Conservation (phyloP, 2,797 vertebrate genomes). For the Eleutherodactylus coqui region DNA sequence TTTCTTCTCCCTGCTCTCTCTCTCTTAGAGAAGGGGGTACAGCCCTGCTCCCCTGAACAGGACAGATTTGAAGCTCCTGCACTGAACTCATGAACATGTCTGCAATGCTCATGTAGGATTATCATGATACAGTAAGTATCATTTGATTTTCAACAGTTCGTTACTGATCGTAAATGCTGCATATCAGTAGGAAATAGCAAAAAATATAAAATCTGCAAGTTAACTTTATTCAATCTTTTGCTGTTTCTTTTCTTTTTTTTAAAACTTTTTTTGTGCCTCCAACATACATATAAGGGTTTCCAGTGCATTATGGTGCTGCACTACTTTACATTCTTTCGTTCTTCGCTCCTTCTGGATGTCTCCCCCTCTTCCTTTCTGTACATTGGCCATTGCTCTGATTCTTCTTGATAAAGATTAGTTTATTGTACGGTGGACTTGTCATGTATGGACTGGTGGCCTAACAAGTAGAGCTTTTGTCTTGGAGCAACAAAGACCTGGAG, state of each 20-base stretch:
- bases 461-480: neutral
- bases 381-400: neutral
- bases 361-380: neutral
- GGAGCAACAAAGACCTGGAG: neutral
- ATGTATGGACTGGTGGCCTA: neutral
- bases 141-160: neutral
- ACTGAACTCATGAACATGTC: constrained; percentile 5
- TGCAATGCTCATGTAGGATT: constrained; percentile 45
- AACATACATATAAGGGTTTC: too few relatives aligned
- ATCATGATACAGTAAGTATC: constrained; percentile 42
- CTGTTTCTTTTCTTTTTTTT: neutral
- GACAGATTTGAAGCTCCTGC: constrained; percentile 10
- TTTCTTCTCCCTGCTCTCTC: constrained; percentile 21
- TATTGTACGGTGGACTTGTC: too few relatives aligned
- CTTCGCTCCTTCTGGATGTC: neutral
- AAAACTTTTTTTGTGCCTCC: too few relatives aligned
- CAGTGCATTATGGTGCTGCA: too few relatives aligned
- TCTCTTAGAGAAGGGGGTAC: constrained; percentile 26
- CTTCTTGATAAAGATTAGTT: neutral
- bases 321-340: neutral
- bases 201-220: neutral
- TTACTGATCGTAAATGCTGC: neutral
- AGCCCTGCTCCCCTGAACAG: neutral
- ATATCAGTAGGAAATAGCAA: neutral
- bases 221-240: neutral